These are phyloP conservation scores for Yponomeuta malinellus DNA, from an alignment of 2,888 invertebrate species.

Conservation along the genomic window DNA sequence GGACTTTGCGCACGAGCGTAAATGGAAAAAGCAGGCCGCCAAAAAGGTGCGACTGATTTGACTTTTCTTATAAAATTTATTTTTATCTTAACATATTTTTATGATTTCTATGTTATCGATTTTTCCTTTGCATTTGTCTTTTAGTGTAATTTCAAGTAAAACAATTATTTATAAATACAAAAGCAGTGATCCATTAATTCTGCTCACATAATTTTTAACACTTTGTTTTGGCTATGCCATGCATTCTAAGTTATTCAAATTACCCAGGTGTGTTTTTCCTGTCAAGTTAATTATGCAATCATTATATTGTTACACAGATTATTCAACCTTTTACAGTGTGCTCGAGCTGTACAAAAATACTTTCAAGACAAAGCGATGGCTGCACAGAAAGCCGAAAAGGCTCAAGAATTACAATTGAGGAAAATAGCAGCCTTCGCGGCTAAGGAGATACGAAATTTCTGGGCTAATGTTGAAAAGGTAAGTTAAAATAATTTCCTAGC, in stretches of 20 bases:
- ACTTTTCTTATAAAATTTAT: no score
- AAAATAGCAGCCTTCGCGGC: constrained; percentile 93
- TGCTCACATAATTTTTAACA: no score
- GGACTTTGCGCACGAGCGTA: constrained; percentile 97
- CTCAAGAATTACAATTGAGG: constrained; percentile 89
- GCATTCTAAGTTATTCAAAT: no score
- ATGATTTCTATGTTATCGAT: no score
- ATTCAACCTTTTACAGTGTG: constrained; percentile 74
- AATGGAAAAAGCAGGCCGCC: constrained; percentile 97
- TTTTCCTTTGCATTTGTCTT: no score
- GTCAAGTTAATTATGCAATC: neutral
- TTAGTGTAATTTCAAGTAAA: no score
- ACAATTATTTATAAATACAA: no score
- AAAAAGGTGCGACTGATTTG: constrained; percentile 77
- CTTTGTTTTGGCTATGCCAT: no score
- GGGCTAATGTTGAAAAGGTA: constrained; percentile 97
- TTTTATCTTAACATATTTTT: no score
- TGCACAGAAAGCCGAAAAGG: constrained; percentile 93
- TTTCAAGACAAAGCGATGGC: constrained; percentile 93
- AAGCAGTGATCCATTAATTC: no score
- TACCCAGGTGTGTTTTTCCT: no score
- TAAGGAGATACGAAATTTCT: constrained; percentile 95
- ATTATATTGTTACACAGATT: neutral
- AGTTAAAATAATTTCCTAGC: neutral
- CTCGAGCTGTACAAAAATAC: constrained; percentile 92